Evolutionary conservation across 2,888 invertebrate genomes (phyloP).

Genomic region (Toxonevra muliebris): DNA sequence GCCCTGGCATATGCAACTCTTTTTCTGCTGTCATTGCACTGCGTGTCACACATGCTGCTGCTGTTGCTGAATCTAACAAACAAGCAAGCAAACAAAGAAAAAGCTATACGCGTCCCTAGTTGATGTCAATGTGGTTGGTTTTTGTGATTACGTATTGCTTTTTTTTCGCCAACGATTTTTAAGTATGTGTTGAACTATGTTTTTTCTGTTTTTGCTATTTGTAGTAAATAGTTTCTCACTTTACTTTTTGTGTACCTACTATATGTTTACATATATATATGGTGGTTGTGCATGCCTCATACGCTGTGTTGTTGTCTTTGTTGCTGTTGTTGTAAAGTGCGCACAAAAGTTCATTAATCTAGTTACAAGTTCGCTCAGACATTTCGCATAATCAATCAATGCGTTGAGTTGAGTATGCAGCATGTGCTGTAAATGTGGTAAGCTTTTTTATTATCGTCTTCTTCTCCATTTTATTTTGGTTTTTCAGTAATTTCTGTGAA

Average conservation of each 20-base stretch:
- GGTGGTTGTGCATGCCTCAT: neutral
- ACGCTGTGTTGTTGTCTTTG: slow-evolving; percentile 30
- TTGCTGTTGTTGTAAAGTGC: slow-evolving; percentile 13
- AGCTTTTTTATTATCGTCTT: too few species aligned
- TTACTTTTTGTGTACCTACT: too few species aligned
- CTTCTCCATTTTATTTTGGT: too few species aligned
- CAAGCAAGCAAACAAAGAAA: slow-evolving; percentile 9
- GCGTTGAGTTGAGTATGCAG: slow-evolving; percentile 9
- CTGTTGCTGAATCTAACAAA: too few species aligned
- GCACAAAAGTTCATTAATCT: slow-evolving; percentile 57
- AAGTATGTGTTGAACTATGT: neutral
- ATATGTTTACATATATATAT: too few species aligned
- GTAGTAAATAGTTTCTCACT: too few species aligned
- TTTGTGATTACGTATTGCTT: neutral
- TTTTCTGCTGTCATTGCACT: too few species aligned
- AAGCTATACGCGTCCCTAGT: neutral
- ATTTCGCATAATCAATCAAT: slow-evolving; percentile 59
- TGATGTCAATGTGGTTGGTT: neutral
- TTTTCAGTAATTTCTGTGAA: too few species aligned
- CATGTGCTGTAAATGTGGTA: too few species aligned
- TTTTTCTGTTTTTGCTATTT: neutral
- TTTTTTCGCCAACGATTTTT: neutral
- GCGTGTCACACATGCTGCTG: too few species aligned
- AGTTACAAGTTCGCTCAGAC: slow-evolving; percentile 57
- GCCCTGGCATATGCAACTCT: slow-evolving; percentile 1